A percentile compares a stretch with the other conserved stretches of the same genome.
These are phyloP conservation scores for Alfaro cultratus DNA, from an alignment of 2,797 vertebrate species.

Conservation along the genomic window DNA sequence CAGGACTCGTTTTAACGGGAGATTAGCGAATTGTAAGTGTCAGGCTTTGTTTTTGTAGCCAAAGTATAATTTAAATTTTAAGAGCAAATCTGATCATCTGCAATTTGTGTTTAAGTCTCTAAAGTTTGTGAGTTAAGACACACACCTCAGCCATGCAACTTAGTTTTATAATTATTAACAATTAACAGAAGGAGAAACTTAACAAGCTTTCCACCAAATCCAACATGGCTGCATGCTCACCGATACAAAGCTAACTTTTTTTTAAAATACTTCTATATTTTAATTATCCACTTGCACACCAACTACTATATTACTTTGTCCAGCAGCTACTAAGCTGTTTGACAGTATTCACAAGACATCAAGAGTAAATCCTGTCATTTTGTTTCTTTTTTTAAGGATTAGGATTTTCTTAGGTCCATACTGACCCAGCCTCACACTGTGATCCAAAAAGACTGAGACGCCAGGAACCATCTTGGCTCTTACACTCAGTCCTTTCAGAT, in stretches of 20 bases:
- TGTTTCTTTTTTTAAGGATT: neutral
- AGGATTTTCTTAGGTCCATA: neutral
- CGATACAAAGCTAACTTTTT: too few species aligned
- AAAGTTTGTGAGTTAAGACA: neutral
- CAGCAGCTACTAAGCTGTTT: neutral
- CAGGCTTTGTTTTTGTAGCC: neutral
- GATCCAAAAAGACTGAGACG: neutral
- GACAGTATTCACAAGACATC: neutral
- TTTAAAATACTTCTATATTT: neutral
- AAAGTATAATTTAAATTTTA: neutral
- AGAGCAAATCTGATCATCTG: neutral
- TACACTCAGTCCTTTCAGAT: neutral
- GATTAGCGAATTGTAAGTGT: neutral
- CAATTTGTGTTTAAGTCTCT: neutral
- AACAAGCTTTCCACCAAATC: too few species aligned
- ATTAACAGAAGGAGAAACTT: too few species aligned
- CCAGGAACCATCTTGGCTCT: conserved; percentile 5
- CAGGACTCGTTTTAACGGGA: neutral
- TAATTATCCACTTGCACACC: neutral
- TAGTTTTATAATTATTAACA: too few species aligned
- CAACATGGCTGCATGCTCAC: too few species aligned
- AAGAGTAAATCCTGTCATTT: neutral
- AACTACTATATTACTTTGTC: neutral
- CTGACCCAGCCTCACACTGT: neutral
- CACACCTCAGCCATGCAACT: neutral